phyloP scores from a whole-genome alignment of 2,888 invertebrate genomes.

The Rugalucina vietnamica region DNA sequence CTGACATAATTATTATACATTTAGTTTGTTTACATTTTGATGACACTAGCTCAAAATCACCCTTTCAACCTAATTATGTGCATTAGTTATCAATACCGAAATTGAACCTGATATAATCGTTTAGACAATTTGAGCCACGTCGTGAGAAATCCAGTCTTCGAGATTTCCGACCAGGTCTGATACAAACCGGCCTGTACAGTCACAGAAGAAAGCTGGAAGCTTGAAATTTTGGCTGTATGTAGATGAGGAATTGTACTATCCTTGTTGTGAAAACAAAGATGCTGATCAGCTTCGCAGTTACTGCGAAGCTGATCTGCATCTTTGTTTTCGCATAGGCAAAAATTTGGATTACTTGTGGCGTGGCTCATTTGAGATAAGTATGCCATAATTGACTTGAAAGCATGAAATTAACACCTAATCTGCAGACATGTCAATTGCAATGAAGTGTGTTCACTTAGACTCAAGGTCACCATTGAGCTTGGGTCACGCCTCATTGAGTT shows the following conservation, averaged over 20 bases:
- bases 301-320: no score
- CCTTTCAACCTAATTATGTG: not conserved
- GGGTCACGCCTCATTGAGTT: not conserved
- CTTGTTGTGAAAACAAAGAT: no score
- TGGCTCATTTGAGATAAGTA: not conserved
- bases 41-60: not conserved
- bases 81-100: not conserved
- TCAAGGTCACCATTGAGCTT: not conserved
- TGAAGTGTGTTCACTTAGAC: not conserved
- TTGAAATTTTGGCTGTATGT: no score
- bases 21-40: constrained; percentile 7
- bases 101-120: not conserved
- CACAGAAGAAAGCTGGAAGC: no score
- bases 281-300: no score
- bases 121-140: no score
- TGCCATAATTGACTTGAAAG: not conserved
- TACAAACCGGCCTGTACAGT: no score
- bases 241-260: no score
- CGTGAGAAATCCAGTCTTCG: no score
- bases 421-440: not conserved
- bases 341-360: no score
- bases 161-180: no score
- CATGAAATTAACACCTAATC: not conserved
- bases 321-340: no score
- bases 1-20: constrained; percentile 1